Conservation (phyloP, 2,797 vertebrate species). For the Brotula barbata region DNA sequence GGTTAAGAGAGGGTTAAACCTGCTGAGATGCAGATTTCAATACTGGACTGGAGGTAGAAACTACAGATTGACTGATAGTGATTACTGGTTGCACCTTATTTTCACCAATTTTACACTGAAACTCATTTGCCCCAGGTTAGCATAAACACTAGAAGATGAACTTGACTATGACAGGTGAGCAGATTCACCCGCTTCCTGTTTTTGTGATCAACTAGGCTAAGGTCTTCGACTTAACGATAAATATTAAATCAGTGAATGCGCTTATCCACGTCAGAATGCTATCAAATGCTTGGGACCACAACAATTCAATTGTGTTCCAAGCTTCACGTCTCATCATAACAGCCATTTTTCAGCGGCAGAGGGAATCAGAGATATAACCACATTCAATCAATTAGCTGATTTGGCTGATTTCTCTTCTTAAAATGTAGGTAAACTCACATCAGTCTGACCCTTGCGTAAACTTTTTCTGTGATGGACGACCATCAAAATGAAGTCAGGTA, state of each 20-base stretch:
- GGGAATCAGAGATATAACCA: not conserved
- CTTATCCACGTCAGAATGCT: not conserved
- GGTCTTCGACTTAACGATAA: slow-evolving; percentile 1
- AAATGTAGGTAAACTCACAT: slow-evolving; percentile 20
- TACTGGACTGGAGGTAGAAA: slow-evolving; percentile 39
- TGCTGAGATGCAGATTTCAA: slow-evolving; percentile 28
- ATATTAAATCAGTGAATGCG: slow-evolving; percentile 17
- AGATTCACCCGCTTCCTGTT: too few species aligned
- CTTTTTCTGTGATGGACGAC: slow-evolving; percentile 8
- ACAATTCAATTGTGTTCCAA: not conserved
- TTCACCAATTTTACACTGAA: too few species aligned
- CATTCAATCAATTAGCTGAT: not conserved
- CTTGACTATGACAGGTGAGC: too few species aligned
- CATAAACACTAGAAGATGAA: too few species aligned
- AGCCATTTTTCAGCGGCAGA: not conserved
- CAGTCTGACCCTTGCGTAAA: slow-evolving; percentile 53
- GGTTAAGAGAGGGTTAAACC: slow-evolving; percentile 8
- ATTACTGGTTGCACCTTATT: not conserved
- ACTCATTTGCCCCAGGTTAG: too few species aligned
- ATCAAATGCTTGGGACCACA: too few species aligned
- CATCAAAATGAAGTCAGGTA: slow-evolving; percentile 18
- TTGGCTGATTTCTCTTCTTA: not conserved
- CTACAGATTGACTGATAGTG: slow-evolving; percentile 42
- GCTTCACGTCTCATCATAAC: not conserved
- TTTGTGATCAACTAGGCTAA: too few species aligned